Base-by-base conservation (phyloP, 1,140 invertebrate genomes). In the Temnothorax longispinosus region DNA sequence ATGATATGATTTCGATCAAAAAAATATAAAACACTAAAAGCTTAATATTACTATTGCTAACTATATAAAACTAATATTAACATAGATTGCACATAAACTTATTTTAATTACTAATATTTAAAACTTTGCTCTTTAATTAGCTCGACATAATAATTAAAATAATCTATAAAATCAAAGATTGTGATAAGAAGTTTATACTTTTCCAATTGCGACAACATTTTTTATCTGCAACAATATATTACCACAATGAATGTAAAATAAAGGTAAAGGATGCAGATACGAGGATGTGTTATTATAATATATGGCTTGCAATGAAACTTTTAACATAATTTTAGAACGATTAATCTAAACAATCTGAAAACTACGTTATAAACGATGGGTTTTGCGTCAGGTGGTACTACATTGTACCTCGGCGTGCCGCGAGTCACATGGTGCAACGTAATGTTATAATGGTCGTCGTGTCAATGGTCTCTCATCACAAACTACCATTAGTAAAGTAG, bases 331-430 rank as follows among this genome's bases (percentile, higher is more conserved):
- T 84, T 84, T 74, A 47, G 69, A 75, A 75, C 80, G 80, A 84
- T 84, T 75, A 84, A 84, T 75, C 67, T 82, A 44, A 44, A 27
- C 67, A 35, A 82, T 82, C 54, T 60, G 80, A 84, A 84, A 84
- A 84, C 80, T 82, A 82, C 80, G 54, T 84, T 84, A 84, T 84
- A 84, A 84, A 84, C 50, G 80, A 84, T 84, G 80, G 54, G 54
- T 85, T 62, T 85, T 85, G 82, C 82, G 74, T 85, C 82, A 85
- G 58, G 58, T 85, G 72, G 71, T 85, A 67, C 82, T 85, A 85
- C 82, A 85, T 85, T 85, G 72, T 85, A 85, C 82, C 82, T 84
- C 80, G 80, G 80, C 80, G 72, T 60, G 69, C 80, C 80, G 69
- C 80, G 69, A 84, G 80, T 84, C 80, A 74, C 80, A 84, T 84